phyloP scores from a whole-genome alignment of 2,888 invertebrate genomes.

The Glaucopsyche alexis region DNA sequence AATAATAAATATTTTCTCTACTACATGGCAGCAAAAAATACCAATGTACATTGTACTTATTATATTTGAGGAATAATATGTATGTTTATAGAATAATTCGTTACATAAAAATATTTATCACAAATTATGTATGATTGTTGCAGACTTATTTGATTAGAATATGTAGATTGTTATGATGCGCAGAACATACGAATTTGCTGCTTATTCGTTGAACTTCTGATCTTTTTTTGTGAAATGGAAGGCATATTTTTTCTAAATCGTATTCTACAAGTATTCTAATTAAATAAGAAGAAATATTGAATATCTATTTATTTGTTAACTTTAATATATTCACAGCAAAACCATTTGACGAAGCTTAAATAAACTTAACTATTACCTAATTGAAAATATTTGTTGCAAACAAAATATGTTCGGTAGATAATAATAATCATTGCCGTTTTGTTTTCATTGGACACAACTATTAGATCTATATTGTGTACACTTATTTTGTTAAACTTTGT shows the following conservation, averaged over 20 bases:
- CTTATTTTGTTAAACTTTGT: too few species aligned
- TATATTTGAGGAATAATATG: not conserved
- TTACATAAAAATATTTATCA: slow-evolving; percentile 17
- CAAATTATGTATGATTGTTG: slow-evolving; percentile 16
- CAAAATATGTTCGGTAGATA: too few species aligned
- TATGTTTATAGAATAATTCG: slow-evolving; percentile 10
- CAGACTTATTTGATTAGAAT: not conserved
- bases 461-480: too few species aligned
- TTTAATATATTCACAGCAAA: too few species aligned
- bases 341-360: too few species aligned
- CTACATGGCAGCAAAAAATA: not conserved
- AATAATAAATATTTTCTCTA: not conserved
- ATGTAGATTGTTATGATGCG: slow-evolving; percentile 3
- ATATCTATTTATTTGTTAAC: too few species aligned
- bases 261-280: not conserved
- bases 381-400: too few species aligned
- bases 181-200: slow-evolving; percentile 22
- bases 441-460: too few species aligned
- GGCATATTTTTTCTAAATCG: not conserved
- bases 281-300: not conserved
- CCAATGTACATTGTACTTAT: not conserved
- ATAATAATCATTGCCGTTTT: too few species aligned
- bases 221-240: not conserved
- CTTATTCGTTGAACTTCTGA: slow-evolving; percentile 3
- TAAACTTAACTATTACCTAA: too few species aligned